Conservation (phyloP, 2,797 vertebrate species). For the Tenualosa ilisha region DNA sequence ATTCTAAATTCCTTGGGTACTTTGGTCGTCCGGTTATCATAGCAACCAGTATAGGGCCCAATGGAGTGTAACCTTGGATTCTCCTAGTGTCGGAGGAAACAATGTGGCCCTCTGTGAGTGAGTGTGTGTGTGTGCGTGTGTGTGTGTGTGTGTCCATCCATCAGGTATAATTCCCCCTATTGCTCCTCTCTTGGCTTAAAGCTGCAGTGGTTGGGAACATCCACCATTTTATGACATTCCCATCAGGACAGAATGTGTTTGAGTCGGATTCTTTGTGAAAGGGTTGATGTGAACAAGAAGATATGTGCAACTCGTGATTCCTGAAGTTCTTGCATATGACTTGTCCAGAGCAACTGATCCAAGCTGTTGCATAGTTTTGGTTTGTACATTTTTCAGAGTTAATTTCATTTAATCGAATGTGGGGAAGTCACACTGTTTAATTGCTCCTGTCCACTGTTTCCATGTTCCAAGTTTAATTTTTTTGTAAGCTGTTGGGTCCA, state of each 20-base stretch:
- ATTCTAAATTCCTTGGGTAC: constrained; percentile 22
- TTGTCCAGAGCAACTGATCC: background rate
- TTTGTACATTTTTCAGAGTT: background rate
- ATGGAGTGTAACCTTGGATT: constrained; percentile 22
- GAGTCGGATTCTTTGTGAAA: background rate
- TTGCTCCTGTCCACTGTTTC: background rate
- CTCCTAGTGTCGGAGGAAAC: background rate
- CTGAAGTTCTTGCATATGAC: background rate
- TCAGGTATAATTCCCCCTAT: background rate
- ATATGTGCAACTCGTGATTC: background rate
- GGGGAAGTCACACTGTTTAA: background rate
- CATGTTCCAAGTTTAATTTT: background rate
- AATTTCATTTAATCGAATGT: background rate
- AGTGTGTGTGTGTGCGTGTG: background rate
- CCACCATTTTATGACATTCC: background rate
- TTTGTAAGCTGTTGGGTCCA: background rate
- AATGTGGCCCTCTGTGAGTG: background rate
- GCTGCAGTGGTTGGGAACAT: background rate
- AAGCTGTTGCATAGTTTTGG: background rate
- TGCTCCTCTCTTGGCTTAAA: background rate
- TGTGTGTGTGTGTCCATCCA: background rate
- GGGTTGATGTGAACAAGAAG: background rate
- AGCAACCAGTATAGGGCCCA: background rate
- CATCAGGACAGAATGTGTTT: background rate
- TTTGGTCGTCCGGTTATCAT: constrained; percentile 17